Conservation (phyloP, 1,140 invertebrate genomes). For the Asbolus verrucosus region DNA sequence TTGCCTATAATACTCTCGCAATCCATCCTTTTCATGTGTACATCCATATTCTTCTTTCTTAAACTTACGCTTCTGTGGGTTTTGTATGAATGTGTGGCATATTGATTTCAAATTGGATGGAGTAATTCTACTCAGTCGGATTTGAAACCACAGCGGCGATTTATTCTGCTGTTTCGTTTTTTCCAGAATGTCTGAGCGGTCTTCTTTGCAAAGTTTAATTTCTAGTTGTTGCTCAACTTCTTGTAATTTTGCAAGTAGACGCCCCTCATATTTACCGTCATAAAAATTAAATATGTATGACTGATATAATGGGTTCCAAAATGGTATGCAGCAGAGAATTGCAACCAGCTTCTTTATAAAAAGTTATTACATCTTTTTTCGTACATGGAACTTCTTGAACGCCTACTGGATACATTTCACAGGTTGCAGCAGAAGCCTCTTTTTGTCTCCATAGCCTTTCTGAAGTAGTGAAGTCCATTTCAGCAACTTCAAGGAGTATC, state of each 20-base stretch:
- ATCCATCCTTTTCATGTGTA: neutral
- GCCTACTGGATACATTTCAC: neutral
- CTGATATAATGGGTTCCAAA: neutral
- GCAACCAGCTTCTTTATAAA: neutral
- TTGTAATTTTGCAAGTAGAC: neutral
- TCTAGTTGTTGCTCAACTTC: neutral
- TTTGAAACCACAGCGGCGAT: neutral
- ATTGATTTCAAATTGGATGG: neutral
- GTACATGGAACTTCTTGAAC: neutral
- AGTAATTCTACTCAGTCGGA: conserved; percentile 4
- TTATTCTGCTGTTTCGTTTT: neutral
- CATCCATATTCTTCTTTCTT: neutral
- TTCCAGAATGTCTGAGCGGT: too few relatives aligned
- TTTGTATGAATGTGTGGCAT: neutral
- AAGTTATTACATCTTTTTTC: neutral
- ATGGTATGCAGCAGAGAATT: neutral
- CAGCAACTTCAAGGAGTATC: neutral
- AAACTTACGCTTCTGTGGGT: neutral
- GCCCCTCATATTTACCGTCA: neutral
- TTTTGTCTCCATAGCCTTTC: neutral
- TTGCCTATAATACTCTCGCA: neutral
- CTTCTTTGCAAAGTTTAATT: too few relatives aligned
- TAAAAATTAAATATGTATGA: neutral
- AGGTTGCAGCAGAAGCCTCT: neutral
- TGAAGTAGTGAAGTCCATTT: conserved; percentile 3